These are phyloP conservation scores for Hypena proboscidalis DNA, from an alignment of 2,888 invertebrate species.

Conservation along the genomic window DNA sequence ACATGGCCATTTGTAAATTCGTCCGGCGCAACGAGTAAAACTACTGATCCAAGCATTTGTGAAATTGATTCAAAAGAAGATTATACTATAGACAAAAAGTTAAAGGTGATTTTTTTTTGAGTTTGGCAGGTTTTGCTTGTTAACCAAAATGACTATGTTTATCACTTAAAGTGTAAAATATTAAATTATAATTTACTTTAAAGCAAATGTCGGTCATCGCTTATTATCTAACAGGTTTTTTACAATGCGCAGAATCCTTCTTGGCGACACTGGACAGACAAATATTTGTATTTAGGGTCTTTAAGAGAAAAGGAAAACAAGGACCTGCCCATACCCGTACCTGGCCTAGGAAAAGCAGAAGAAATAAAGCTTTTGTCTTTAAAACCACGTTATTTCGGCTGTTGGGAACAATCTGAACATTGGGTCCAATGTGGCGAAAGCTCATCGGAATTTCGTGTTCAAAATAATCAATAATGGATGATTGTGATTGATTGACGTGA, in stretches of 20 bases:
- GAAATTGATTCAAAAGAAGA: slow-evolving; percentile 21
- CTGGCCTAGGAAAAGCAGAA: slow-evolving; percentile 57
- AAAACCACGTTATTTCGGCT: slow-evolving; percentile 61
- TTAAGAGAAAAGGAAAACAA: slow-evolving; percentile 63
- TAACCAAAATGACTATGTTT: too few relatives aligned
- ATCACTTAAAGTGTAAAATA: too few relatives aligned
- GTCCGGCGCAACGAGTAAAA: slow-evolving; percentile 11
- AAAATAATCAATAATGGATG: slow-evolving; percentile 6
- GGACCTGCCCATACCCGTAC: slow-evolving; percentile 56
- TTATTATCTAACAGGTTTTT: not conserved
- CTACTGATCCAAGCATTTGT: slow-evolving; percentile 8
- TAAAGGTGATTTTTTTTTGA: slow-evolving; percentile 1
- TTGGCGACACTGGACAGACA: slow-evolving; percentile 77
- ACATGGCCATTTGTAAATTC: slow-evolving; percentile 32
- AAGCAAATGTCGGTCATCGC: too few relatives aligned
- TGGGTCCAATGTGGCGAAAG: slow-evolving; percentile 61
- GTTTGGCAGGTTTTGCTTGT: too few relatives aligned
- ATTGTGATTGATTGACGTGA: too few relatives aligned
- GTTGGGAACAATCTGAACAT: slow-evolving; percentile 62
- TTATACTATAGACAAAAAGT: slow-evolving; percentile 25
- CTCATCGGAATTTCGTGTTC: slow-evolving; percentile 22
- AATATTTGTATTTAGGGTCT: slow-evolving; percentile 84
- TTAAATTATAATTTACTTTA: too few relatives aligned
- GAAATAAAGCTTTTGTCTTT: slow-evolving; percentile 62
- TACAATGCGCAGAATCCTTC: slow-evolving; percentile 12